Conservation (phyloP, 1,140 invertebrate species). For the Drosophila carrolli region DNA sequence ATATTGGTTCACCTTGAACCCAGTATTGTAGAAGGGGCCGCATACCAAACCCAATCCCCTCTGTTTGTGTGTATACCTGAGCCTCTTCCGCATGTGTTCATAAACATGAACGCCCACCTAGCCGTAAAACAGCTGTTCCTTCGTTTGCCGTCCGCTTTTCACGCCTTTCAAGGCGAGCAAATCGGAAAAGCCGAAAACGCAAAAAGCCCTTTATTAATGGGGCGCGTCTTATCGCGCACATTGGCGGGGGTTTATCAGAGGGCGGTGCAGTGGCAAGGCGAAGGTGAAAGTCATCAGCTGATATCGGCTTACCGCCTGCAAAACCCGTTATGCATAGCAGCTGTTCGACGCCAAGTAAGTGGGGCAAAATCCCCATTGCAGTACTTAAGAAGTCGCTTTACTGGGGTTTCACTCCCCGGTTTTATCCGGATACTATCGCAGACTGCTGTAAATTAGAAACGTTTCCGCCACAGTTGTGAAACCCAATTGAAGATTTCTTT, state of each 20-base stretch:
- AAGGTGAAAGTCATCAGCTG: conserved; percentile 80
- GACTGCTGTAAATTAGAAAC: conserved; percentile 14
- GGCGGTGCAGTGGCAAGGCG: conserved; percentile 54
- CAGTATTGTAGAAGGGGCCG: conserved; percentile 19
- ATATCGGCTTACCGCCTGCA: conserved; percentile 16
- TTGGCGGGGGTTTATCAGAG: neutral
- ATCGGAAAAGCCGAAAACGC: neutral
- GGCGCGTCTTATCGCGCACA: conserved; percentile 23
- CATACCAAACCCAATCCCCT: conserved; percentile 22
- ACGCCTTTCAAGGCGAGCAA: conserved; percentile 7
- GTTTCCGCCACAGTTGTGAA: neutral
- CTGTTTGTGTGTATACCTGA: conserved; percentile 11
- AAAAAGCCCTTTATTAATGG: conserved; percentile 1
- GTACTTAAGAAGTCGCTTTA: neutral
- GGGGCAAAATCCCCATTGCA: conserved; percentile 8
- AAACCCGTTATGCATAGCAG: conserved; percentile 42
- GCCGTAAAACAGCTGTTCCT: conserved; percentile 40
- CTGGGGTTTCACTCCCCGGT: conserved; percentile 1
- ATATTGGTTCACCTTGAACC: conserved; percentile 64
- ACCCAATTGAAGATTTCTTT: conserved; percentile 27
- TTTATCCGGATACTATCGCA: conserved; percentile 19
- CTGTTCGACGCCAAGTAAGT: conserved; percentile 23
- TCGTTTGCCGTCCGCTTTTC: conserved; percentile 7
- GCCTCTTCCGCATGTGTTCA: conserved; percentile 26
- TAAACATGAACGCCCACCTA: conserved; percentile 18